phyloP scores from a whole-genome alignment of 2,888 invertebrate species.

The Lasius platythorax region DNA sequence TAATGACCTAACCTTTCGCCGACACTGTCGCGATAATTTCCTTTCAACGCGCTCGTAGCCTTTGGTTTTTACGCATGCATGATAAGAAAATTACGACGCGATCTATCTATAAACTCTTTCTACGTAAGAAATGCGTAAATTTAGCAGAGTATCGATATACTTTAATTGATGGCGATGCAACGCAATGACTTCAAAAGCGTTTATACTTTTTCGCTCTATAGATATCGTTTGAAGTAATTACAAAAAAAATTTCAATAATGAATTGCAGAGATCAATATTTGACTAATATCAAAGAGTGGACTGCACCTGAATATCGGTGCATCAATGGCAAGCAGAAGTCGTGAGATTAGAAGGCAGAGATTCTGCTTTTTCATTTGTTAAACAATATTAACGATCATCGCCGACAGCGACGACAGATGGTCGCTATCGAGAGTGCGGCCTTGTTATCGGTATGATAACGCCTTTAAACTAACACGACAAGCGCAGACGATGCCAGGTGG shows the following conservation, averaged over 20 bases:
- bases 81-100: slow-evolving; percentile 28
- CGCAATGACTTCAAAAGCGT: background rate
- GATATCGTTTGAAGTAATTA: background rate
- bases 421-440: slow-evolving; percentile 57
- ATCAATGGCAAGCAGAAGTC: background rate
- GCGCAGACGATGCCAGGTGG: slow-evolving; percentile 60
- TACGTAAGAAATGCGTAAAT: background rate
- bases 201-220: background rate
- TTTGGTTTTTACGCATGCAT: slow-evolving; percentile 23
- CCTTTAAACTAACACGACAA: slow-evolving; percentile 47
- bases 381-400: slow-evolving; percentile 43
- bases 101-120: background rate
- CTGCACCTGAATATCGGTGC: background rate
- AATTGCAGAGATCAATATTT: background rate
- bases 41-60: slow-evolving; percentile 24
- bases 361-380: slow-evolving; percentile 15
- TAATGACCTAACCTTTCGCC: slow-evolving; percentile 66
- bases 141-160: background rate
- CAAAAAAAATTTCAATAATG: background rate
- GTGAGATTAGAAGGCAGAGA: background rate
- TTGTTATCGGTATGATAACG: slow-evolving; percentile 68
- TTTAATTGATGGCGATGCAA: background rate
- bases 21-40: slow-evolving; percentile 42
- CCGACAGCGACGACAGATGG: slow-evolving; percentile 61
- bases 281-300: background rate